These are phyloP conservation scores for Philonicus albiceps DNA, from an alignment of 2,888 invertebrate genomes.

Conservation along the genomic window DNA sequence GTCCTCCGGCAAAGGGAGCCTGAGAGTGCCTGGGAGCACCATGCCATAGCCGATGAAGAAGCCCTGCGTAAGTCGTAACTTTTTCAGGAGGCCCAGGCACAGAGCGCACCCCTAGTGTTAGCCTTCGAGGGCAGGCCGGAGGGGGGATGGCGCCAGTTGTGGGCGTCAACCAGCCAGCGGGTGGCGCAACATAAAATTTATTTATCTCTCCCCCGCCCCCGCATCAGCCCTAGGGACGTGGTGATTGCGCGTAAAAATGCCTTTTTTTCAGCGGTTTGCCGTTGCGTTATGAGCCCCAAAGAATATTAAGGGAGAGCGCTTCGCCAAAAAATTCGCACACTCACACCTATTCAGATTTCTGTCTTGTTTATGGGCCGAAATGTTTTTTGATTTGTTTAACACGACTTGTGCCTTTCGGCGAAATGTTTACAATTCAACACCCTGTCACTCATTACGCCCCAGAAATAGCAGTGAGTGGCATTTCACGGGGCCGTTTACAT, in stretches of 20 bases:
- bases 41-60: not conserved
- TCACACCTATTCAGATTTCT: conserved; percentile 18
- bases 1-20: conserved; percentile 3
- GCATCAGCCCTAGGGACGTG: not conserved
- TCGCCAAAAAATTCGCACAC: not conserved
- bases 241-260: conserved; percentile 23
- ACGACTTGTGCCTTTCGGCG: conserved; percentile 13
- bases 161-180: not conserved
- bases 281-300: not conserved
- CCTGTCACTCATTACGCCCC: conserved; percentile 30
- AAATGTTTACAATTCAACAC: conserved; percentile 37
- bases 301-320: not conserved
- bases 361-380: conserved; percentile 33
- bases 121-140: not conserved
- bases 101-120: not conserved
- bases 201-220: not conserved
- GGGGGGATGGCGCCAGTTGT: not conserved
- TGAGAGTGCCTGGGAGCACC: not conserved
- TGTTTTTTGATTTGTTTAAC: conserved; percentile 38
- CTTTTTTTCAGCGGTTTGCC: conserved; percentile 22
- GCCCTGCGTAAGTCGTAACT: conserved; percentile 14
- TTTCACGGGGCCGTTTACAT: conserved; percentile 35
- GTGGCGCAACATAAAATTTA: conserved; percentile 18
- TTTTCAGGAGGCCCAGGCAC: not conserved
- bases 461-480: conserved; percentile 33